These are phyloP conservation scores for Liparis tanakae DNA, from an alignment of 2,797 vertebrate genomes.

Conservation along the genomic window DNA sequence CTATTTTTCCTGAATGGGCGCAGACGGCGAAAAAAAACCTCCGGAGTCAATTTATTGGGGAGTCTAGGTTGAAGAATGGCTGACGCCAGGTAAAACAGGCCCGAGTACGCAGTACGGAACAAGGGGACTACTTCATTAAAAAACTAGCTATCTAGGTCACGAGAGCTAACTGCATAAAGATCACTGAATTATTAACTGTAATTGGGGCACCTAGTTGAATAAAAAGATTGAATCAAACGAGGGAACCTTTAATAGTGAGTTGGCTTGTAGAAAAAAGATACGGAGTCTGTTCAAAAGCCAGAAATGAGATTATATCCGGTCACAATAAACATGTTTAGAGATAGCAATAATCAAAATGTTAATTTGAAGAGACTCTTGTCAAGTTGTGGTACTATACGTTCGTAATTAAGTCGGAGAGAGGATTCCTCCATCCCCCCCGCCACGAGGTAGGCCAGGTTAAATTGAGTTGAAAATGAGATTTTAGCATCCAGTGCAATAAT, in stretches of 20 bases:
- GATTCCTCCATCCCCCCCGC: conserved; percentile 54
- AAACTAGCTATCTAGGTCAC: conserved; percentile 78
- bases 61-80: conserved; percentile 52
- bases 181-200: conserved; percentile 81
- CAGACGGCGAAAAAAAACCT: conserved; percentile 35
- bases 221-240: conserved; percentile 70
- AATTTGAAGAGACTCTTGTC: conserved; percentile 31
- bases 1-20: conserved; percentile 48
- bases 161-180: conserved; percentile 78
- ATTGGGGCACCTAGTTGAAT: conserved; percentile 74
- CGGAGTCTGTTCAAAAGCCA: conserved; percentile 51
- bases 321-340: conserved; percentile 14
- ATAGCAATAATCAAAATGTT: conserved; percentile 36
- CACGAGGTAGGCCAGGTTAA: conserved; percentile 84
- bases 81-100: conserved; percentile 60
- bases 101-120: conserved; percentile 56
- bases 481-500: conserved; percentile 85
- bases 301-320: neutral
- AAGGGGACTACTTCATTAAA: conserved; percentile 69
- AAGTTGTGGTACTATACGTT: conserved; percentile 40
- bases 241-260: conserved; percentile 43
- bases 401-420: conserved; percentile 71
- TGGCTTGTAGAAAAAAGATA: conserved; percentile 39
- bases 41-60: conserved; percentile 53
- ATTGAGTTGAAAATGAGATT: conserved; percentile 90